Conservation (phyloP, 2,113 vertebrate genomes). For the Pseudolaguvia tuberculata region DNA sequence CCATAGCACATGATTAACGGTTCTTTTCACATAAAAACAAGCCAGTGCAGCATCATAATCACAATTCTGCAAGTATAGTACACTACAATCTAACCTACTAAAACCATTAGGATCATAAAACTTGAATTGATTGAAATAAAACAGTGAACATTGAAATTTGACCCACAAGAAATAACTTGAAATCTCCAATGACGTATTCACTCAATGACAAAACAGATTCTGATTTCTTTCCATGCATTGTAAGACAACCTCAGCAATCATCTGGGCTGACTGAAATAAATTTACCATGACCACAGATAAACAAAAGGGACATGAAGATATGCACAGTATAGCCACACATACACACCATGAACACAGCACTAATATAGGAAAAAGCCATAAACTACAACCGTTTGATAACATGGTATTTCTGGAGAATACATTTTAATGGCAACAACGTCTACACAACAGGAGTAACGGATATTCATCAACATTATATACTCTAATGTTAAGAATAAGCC, state of each 20-base stretch:
- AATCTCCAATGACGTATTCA: slow-evolving; percentile 3
- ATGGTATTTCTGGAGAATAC: not conserved
- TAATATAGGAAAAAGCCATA: not conserved
- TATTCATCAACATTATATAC: not conserved
- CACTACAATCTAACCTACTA: not conserved
- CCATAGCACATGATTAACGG: slow-evolving; percentile 21
- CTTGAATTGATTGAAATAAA: not conserved
- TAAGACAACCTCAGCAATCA: not conserved
- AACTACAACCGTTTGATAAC: not conserved
- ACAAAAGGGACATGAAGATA: not conserved
- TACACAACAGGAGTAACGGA: not conserved
- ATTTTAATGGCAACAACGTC: not conserved
- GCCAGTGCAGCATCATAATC: not conserved
- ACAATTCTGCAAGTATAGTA: not conserved
- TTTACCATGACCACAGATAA: not conserved
- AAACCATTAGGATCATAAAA: not conserved
- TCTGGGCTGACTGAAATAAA: slow-evolving; percentile 1
- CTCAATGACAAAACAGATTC: slow-evolving; percentile 8
- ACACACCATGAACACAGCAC: not conserved
- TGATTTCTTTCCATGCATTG: not conserved
- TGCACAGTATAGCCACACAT: not conserved
- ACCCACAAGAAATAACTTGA: not conserved
- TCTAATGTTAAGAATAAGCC: not conserved
- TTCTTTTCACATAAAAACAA: slow-evolving; percentile 41
- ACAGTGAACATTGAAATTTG: not conserved